Evolutionary conservation across 1,140 invertebrate species (phyloP), one percentile per base, ranked within the genome.

Genomic region (Papilio xuthus): DNA sequence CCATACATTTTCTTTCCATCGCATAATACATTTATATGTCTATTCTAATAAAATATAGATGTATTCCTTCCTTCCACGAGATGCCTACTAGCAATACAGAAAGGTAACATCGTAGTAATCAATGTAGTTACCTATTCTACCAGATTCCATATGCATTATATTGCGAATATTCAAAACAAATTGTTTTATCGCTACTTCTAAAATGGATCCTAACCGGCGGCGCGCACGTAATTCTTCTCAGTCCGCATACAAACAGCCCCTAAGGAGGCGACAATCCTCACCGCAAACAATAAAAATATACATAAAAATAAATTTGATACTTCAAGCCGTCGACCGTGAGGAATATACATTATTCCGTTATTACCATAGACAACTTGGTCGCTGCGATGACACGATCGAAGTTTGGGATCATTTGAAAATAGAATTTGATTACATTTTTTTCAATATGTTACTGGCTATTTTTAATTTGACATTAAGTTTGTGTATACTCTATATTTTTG

Each of bases 251-350:
- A 92, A 92, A 92, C 89, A 88, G 89, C 86, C 88, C 87, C 89
- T 89, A 91, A 90, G 90, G 90, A 93, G 89, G 89, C 88, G 89
- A 92, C 90, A 93, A 91, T 92, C 88, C 89, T 88, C 85, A 88
- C 90, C 87, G 86, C 90, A 90, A 90, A 92, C 89, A 91, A 93
- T 93, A 93, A 92, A 92, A 91, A 90, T 92, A 89, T 90, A 92
- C 88, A 92, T 93, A 92, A 93, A 92, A 92, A 92, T 93, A 93
- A 90, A 93, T 93, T 90, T 90, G 89, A 89, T 92, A 89, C 89
- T 90, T 86, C 78, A 84, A 86, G 85, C 85, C 80, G 86, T 80
- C 85, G 84, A 83, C 86, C 85, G 85, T 85, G 88, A 86, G 82
- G 81, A 88, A 89, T 90, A 89, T 88, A 88, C 85, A 86, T 89